Evolutionary conservation across 1,140 invertebrate species (phyloP).

Genomic region (Apis dorsata): DNA sequence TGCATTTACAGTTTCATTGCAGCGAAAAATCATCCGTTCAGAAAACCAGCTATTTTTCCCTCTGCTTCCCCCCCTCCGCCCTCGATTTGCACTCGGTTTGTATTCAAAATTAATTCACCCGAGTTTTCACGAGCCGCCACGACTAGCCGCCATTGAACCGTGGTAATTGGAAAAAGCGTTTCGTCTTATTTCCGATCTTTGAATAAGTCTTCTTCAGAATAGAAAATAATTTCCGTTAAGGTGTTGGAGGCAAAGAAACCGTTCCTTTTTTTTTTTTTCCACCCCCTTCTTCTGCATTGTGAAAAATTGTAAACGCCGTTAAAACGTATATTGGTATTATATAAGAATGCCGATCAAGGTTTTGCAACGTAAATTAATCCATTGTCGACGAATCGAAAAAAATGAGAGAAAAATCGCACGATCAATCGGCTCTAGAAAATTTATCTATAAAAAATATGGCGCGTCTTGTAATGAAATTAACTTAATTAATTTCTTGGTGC

Average conservation of each 20-base stretch:
- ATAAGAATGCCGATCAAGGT: background rate
- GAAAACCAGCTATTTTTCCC: background rate
- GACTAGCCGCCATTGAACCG: background rate
- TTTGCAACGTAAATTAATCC: conserved; percentile 10
- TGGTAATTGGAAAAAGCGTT: background rate
- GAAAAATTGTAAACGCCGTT: too few relatives aligned
- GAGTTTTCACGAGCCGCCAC: background rate
- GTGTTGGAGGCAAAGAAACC: background rate
- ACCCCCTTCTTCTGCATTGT: too few relatives aligned
- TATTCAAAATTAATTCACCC: background rate
- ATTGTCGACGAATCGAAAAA: background rate
- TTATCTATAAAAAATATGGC: background rate
- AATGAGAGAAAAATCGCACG: background rate
- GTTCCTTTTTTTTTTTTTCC: too few relatives aligned
- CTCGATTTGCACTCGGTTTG: background rate
- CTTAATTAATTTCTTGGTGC: conserved; percentile 3
- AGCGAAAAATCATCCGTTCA: background rate
- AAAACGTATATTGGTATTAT: too few relatives aligned
- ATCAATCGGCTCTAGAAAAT: background rate
- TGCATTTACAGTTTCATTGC: background rate
- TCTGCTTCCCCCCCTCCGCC: too few relatives aligned
- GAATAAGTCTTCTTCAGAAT: background rate
- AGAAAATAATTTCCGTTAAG: conserved; percentile 15
- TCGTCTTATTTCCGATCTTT: conserved; percentile 7
- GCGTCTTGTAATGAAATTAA: background rate